These are phyloP conservation scores for Acanthosoma haemorrhoidale DNA, from an alignment of 2,888 invertebrate genomes.

Conservation along the genomic window DNA sequence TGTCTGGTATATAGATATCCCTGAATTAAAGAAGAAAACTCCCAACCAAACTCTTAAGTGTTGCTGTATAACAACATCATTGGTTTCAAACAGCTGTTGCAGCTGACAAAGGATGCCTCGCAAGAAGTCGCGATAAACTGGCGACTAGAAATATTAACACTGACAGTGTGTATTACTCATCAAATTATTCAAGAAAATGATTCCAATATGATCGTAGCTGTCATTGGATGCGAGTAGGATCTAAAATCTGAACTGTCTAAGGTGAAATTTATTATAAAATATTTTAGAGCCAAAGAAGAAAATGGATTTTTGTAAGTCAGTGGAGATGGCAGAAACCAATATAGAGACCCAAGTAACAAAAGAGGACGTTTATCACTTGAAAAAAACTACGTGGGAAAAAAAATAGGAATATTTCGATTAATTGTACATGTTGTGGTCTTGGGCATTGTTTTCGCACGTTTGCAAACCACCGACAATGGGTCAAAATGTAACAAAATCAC, in stretches of 20 bases:
- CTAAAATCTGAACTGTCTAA: neutral
- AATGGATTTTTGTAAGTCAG: too few relatives aligned
- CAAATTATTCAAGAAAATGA: conserved; percentile 52
- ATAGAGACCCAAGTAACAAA: too few relatives aligned
- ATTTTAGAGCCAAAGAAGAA: too few relatives aligned
- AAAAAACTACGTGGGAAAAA: too few relatives aligned
- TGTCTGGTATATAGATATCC: conserved; percentile 56
- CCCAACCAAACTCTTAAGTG: conserved; percentile 56
- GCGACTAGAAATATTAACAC: conserved; percentile 59
- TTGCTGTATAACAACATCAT: conserved; percentile 56
- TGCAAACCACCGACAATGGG: too few relatives aligned
- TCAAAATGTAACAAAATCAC: too few relatives aligned
- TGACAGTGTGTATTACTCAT: conserved; percentile 64
- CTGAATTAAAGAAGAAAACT: conserved; percentile 53
- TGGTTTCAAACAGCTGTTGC: conserved; percentile 60
- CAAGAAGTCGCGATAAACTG: conserved; percentile 50
- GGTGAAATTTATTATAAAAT: neutral
- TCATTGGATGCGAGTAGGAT: conserved; percentile 44
- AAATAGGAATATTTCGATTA: too few relatives aligned
- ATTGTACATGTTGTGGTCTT: too few relatives aligned
- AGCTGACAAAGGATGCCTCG: conserved; percentile 59
- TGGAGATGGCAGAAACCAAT: too few relatives aligned
- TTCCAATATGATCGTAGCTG: conserved; percentile 49
- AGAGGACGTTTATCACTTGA: too few relatives aligned
- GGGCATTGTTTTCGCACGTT: too few relatives aligned